A percentile compares a stretch with the other conserved stretches of the same genome.
These are phyloP conservation scores for Melikaiella ostensackeni DNA, from an alignment of 2,888 invertebrate genomes.

Conservation along the genomic window DNA sequence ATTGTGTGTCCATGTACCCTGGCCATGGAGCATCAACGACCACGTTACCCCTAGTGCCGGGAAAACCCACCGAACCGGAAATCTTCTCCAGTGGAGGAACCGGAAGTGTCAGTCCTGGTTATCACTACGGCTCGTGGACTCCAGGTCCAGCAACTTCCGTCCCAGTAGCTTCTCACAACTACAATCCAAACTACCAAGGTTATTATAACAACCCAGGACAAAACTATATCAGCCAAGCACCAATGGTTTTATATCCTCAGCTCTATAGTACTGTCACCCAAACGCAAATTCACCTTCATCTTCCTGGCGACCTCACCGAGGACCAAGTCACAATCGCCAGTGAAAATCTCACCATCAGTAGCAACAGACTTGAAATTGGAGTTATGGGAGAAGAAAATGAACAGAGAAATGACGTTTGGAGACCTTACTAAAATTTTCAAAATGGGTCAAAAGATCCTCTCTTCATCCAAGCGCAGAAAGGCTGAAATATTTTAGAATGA, in stretches of 20 bases:
- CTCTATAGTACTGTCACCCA: slow-evolving; percentile 91
- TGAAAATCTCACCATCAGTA: slow-evolving; percentile 76
- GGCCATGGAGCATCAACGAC: slow-evolving; percentile 59
- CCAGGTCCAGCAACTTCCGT: slow-evolving; percentile 74
- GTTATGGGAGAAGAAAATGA: slow-evolving; percentile 79
- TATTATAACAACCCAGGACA: slow-evolving; percentile 83
- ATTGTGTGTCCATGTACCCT: slow-evolving; percentile 74
- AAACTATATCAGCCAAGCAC: slow-evolving; percentile 82
- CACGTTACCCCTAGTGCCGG: slow-evolving; percentile 62
- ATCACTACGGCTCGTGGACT: slow-evolving; percentile 75
- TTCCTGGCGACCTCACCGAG: slow-evolving; percentile 80
- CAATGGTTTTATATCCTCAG: slow-evolving; percentile 88
- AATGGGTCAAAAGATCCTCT: too few relatives aligned
- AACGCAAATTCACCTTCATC: slow-evolving; percentile 90
- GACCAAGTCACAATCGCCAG: slow-evolving; percentile 77
- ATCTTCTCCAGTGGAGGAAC: slow-evolving; percentile 62
- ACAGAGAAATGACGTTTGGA: slow-evolving; percentile 83
- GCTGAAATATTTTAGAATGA: background rate
- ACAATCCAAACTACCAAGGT: slow-evolving; percentile 83
- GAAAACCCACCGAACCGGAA: slow-evolving; percentile 66
- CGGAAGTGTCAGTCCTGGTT: slow-evolving; percentile 68
- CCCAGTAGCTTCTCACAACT: slow-evolving; percentile 79
- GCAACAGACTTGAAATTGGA: slow-evolving; percentile 79
- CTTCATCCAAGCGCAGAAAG: background rate
- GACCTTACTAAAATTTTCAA: slow-evolving; percentile 83